Evolutionary conservation across 2,113 vertebrate species (phyloP).

Genomic region (Lynx canadensis): DNA sequence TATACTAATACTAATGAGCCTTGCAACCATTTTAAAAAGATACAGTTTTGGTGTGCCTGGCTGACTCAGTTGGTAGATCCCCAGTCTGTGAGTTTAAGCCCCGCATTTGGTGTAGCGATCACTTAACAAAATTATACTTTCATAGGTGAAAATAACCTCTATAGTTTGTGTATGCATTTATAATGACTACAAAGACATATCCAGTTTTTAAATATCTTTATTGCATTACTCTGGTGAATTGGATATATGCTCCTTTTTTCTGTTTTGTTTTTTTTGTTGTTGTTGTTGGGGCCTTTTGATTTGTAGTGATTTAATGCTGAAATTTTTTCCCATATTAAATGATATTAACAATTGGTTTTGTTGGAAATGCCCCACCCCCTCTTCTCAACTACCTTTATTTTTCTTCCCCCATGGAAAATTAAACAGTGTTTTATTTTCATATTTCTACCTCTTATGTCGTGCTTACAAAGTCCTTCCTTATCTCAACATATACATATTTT

Average conservation of each 20-base stretch:
- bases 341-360: neutral
- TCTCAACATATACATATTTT: neutral
- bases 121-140: neutral
- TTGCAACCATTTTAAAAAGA: neutral
- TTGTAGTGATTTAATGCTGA: neutral
- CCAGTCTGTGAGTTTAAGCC: neutral
- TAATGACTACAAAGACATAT: neutral
- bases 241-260: neutral
- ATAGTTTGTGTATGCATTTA: neutral
- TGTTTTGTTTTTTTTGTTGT: neutral
- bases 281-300: neutral
- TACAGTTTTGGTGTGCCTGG: neutral
- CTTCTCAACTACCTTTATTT: neutral
- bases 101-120: neutral
- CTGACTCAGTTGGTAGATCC: neutral
- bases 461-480: neutral
- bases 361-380: rapidly evolving
- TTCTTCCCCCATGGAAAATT: neutral
- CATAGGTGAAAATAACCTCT: neutral
- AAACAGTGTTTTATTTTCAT: neutral
- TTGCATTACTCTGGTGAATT: neutral
- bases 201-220: neutral
- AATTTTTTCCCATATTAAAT: neutral
- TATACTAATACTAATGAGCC: neutral
- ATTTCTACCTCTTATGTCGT: neutral